A percentile compares a stretch with the other conserved stretches of the same genome.
Evolutionary conservation across 2,113 vertebrate species (phyloP).

Genomic region (Coptodon bakossiorum): DNA sequence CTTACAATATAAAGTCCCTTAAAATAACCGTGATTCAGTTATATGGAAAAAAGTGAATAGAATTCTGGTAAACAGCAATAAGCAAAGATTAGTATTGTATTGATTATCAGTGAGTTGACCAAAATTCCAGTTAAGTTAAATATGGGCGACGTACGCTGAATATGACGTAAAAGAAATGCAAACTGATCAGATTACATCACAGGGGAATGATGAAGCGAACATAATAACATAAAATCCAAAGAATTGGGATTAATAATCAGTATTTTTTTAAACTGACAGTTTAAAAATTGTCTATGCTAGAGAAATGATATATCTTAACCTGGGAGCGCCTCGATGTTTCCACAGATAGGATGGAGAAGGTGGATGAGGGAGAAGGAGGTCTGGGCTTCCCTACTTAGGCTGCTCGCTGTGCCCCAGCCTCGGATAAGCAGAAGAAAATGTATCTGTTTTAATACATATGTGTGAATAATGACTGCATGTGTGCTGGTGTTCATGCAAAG

Average conservation of each 20-base stretch:
- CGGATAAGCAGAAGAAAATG: neutral
- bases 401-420: fast-evolving
- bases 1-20: neutral
- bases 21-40: neutral
- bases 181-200: neutral
- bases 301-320: neutral
- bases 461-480: neutral
- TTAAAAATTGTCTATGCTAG: neutral
- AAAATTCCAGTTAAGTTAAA: neutral
- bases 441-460: neutral
- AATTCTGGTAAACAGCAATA: fast-evolving
- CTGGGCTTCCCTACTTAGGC: neutral
- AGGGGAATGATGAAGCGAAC: neutral
- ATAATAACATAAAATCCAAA: neutral
- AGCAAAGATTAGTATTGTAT: neutral
- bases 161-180: no score
- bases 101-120: neutral
- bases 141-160: fast-evolving
- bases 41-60: fast-evolving
- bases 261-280: neutral
- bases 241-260: neutral
- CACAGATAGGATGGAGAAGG: neutral
- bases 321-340: neutral
- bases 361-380: fast-evolving
- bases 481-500: neutral